Evolutionary conservation across 1,140 invertebrate species (phyloP), one percentile per base, ranked within the genome.

Genomic region (Tetraneura akinire): DNA sequence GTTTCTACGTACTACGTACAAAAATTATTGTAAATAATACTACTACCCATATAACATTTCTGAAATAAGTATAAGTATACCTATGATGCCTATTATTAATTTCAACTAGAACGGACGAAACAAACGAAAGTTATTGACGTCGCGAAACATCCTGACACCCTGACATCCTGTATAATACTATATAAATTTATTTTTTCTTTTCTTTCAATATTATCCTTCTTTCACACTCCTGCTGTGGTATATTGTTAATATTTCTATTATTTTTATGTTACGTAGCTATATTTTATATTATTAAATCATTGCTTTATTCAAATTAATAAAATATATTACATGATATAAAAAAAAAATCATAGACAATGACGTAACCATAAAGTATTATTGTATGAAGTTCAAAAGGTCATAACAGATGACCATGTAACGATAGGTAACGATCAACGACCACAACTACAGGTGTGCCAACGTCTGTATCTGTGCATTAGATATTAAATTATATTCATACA

Each of bases 361-460:
- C 42, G 66, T 68, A 26, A 68, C 64, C 14, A 37, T 37, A 37
- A 37, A 37, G 10, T 64, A 11, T 29, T n/a, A 18, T 57, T 14
- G 37, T 68, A n/a, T 68, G 37, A 68, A 68, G 66, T 68, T 68
- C 66, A 68, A 68, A 47, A 68, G 66, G 66, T 68, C 66, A 68
- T 68, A 11, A 68, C 66, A 47, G 42, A 68, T 23, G 66, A 47
- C 42, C 37, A 37, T 42, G 62, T 29, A 32, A n/a, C 37, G 62
- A 10, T 1, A 32, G 62, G 29, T 62, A 62, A 62, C 57, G 57
- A 62, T 62, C 60, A 62, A 62, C 37, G 37, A 32, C 16, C 29
- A 21, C 37, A 32, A 42, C 37, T 37, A 68, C 42, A 47, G 66
- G 66, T 68, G 21, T 47, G 32, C 66, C 66, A 68, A 47, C 66